Evolutionary conservation across 2,888 invertebrate species (phyloP).

Genomic region (Cylindroiulus punctatus): DNA sequence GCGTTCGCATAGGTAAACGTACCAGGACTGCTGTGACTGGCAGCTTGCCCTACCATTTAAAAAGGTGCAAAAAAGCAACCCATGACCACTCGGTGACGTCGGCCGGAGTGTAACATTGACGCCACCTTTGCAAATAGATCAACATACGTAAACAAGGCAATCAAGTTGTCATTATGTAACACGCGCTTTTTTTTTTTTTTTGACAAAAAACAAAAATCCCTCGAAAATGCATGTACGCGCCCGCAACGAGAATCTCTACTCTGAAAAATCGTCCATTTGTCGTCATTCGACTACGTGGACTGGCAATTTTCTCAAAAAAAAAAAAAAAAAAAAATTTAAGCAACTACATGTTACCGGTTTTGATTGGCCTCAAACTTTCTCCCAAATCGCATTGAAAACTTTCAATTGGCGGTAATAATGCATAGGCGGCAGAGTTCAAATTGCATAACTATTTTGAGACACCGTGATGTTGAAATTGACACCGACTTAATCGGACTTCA

Average conservation of each 20-base stretch:
- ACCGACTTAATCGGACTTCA: too few relatives aligned
- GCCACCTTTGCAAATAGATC: constrained; percentile 39
- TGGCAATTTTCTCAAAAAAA: neutral
- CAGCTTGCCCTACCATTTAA: constrained; percentile 28
- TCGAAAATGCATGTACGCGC: too few relatives aligned
- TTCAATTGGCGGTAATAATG: constrained; percentile 1
- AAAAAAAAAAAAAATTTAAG: neutral
- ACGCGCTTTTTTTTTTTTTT: neutral
- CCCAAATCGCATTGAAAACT: neutral
- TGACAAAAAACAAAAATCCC: neutral
- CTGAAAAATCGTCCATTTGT: neutral
- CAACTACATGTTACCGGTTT: neutral
- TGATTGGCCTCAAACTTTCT: neutral
- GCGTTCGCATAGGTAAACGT: constrained; percentile 17
- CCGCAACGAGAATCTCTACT: neutral
- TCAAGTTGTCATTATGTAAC: constrained; percentile 51
- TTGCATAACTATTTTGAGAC: neutral
- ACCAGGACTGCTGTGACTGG: neutral
- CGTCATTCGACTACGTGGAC: neutral
- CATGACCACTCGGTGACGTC: constrained; percentile 36
- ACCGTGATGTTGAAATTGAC: neutral
- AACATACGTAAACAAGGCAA: constrained; percentile 49
- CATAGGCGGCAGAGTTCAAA: neutral
- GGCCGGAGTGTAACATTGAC: constrained; percentile 40
- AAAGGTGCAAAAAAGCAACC: constrained; percentile 34